A percentile compares a stretch with the other conserved stretches of the same genome.
Conservation (phyloP, 2,797 vertebrate genomes). For the Arvicola amphibius region DNA sequence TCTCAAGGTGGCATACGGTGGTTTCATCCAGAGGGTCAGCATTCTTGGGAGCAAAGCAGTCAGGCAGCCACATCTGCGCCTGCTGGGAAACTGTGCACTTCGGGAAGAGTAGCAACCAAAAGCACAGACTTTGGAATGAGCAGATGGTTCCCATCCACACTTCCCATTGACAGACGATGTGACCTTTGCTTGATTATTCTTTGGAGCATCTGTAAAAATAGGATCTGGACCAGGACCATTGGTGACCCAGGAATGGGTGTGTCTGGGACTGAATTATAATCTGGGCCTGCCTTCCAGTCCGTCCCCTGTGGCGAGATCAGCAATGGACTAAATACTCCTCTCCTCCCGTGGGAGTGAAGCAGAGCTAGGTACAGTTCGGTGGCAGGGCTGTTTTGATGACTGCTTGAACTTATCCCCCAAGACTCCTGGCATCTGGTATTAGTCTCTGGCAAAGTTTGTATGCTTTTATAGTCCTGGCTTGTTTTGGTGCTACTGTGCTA, state of each 20-base stretch:
- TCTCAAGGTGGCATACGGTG: background rate
- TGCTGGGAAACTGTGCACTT: fast-evolving
- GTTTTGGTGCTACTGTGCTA: background rate
- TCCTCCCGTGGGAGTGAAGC: background rate
- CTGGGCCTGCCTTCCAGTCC: background rate
- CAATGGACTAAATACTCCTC: background rate
- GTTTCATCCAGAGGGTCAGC: background rate
- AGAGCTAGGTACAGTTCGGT: background rate
- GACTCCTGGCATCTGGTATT: background rate
- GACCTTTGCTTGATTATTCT: background rate
- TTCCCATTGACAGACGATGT: background rate
- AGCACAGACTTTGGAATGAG: background rate
- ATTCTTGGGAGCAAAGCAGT: background rate
- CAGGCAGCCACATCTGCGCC: background rate
- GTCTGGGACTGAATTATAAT: background rate
- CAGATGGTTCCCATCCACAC: background rate
- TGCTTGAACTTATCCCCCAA: background rate
- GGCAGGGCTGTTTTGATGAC: background rate
- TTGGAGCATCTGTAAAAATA: background rate
- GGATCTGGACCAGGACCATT: background rate
- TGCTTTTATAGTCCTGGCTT: background rate
- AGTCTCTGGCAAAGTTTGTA: background rate
- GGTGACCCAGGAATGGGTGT: background rate
- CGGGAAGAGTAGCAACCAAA: background rate
- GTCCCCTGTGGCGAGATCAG: background rate